Evolutionary conservation across 2,888 invertebrate genomes (phyloP).

Genomic region (Noctua pronuba): DNA sequence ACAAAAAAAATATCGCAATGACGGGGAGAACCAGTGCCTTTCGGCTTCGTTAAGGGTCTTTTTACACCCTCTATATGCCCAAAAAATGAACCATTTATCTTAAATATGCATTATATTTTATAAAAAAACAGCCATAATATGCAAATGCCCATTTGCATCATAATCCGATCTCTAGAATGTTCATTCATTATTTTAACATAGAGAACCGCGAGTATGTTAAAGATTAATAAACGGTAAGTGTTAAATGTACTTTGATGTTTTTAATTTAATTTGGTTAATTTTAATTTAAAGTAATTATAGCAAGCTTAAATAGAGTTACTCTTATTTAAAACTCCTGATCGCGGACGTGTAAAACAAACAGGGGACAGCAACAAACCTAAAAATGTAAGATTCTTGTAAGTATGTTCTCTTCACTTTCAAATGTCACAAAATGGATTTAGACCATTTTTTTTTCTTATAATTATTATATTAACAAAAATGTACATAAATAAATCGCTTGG

Average conservation of each 20-base stretch:
- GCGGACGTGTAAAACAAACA: background rate
- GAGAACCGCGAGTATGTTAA: background rate
- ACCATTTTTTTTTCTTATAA: background rate
- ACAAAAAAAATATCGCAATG: no score
- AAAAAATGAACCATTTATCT: background rate
- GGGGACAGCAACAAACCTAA: background rate
- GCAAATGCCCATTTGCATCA: background rate
- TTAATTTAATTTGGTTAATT: background rate
- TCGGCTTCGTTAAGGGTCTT: no score
- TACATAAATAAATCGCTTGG: conserved; percentile 37
- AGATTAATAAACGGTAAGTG: background rate
- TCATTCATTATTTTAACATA: background rate
- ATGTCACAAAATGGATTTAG: background rate
- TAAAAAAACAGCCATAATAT: background rate
- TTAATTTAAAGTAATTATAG: no score
- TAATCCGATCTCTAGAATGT: background rate
- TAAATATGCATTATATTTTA: background rate
- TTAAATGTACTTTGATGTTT: background rate
- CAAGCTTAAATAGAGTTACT: background rate
- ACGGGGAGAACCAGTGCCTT: no score
- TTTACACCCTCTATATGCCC: no score
- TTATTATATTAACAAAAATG: background rate
- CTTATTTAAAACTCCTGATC: background rate
- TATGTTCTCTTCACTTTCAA: background rate
- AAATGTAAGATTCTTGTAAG: background rate